A percentile compares a stretch with the other conserved stretches of the same genome.
Evolutionary conservation across 2,113 vertebrate genomes (phyloP).

Genomic region (Hemiscyllium ocellatum): DNA sequence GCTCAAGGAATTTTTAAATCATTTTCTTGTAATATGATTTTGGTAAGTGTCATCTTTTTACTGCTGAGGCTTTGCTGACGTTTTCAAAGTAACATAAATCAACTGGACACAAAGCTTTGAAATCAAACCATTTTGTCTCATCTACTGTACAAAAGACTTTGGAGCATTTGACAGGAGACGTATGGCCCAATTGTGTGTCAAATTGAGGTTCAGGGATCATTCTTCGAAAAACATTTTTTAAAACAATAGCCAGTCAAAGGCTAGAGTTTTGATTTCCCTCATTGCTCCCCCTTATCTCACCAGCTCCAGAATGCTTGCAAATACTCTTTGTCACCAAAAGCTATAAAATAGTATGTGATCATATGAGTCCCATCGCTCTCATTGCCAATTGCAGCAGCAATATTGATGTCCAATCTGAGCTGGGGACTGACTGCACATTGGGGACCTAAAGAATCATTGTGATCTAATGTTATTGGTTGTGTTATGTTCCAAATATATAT

Average conservation of each 20-base stretch:
- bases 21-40: neutral
- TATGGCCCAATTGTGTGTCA: neutral
- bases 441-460: neutral
- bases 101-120: neutral
- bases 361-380: neutral
- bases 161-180: neutral
- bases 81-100: neutral
- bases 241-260: neutral
- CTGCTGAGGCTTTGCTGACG: neutral
- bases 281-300: too few relatives aligned
- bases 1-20: neutral
- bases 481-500: neutral
- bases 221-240: neutral
- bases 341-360: neutral
- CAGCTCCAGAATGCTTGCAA: too few relatives aligned
- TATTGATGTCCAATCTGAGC: neutral
- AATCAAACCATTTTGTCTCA: neutral
- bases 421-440: neutral
- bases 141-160: neutral
- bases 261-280: neutral
- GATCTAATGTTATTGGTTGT: neutral
- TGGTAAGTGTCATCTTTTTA: neutral
- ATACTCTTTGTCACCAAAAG: neutral
- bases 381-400: neutral
- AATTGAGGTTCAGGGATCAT: neutral